phyloP scores from a whole-genome alignment of 2,888 invertebrate species.

The Standfussiana lucernea region DNA sequence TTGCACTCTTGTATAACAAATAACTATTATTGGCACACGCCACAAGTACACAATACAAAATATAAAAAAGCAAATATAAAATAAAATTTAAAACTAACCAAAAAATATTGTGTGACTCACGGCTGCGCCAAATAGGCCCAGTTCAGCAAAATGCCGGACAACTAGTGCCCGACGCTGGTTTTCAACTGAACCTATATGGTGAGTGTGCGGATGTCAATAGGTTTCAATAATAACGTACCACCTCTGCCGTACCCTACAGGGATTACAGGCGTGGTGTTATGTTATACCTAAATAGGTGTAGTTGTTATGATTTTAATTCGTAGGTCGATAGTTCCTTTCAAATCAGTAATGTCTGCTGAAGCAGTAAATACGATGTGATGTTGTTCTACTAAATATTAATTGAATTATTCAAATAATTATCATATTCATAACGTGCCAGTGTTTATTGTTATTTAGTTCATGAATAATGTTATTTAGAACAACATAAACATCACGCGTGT shows the following conservation, averaged over 20 bases:
- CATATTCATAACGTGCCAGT: not conserved
- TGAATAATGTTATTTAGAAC: constrained; percentile 14
- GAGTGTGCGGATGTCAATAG: no score
- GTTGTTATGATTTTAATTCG: not conserved
- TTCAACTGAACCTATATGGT: no score
- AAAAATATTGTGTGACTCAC: no score
- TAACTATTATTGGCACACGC: no score
- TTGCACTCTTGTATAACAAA: no score
- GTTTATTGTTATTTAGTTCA: constrained; percentile 29
- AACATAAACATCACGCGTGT: not conserved
- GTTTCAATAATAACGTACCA: no score
- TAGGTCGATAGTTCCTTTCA: constrained; percentile 17
- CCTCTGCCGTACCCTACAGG: not conserved
- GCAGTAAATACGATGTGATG: constrained; percentile 23
- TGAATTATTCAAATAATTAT: constrained; percentile 27
- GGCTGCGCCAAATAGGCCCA: no score
- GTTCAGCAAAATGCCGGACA: no score
- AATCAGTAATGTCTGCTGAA: constrained; percentile 14
- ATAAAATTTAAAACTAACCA: no score
- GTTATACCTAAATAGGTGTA: constrained; percentile 2
- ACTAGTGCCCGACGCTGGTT: no score
- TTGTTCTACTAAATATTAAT: constrained; percentile 23
- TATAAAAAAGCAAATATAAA: no score
- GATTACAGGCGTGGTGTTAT: not conserved
- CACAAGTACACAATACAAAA: no score